Conservation (phyloP, 1,140 invertebrate species). For the Bombus balteatus region DNA sequence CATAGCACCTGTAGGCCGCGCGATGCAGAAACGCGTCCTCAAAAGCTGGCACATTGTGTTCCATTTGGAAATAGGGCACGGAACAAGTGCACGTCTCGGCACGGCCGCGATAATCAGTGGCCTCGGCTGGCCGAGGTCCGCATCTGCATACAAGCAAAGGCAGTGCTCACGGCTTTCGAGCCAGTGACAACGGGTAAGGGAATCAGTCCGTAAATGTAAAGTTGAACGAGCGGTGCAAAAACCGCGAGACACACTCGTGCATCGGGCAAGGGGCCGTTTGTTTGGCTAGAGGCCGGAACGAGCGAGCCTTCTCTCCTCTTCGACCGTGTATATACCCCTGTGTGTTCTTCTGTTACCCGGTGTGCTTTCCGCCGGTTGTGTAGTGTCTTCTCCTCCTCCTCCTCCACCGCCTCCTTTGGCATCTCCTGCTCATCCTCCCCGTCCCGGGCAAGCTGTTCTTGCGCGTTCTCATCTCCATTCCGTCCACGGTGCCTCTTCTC, state of each 20-base stretch:
- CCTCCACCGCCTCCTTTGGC: slow-evolving; percentile 24
- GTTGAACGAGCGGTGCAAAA: slow-evolving; percentile 65
- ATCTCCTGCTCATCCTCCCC: slow-evolving; percentile 32
- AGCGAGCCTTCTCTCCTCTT: slow-evolving; percentile 46
- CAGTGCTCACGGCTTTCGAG: background rate
- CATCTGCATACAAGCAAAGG: slow-evolving; percentile 65
- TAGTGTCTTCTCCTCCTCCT: slow-evolving; percentile 49
- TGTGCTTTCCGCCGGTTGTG: slow-evolving; percentile 34
- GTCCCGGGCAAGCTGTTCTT: slow-evolving; percentile 17
- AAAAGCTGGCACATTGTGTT: slow-evolving; percentile 49
- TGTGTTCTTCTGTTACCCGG: slow-evolving; percentile 25
- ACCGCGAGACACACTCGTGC: slow-evolving; percentile 51
- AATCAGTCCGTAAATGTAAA: slow-evolving; percentile 74
- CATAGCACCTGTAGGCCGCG: slow-evolving; percentile 29
- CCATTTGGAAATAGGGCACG: slow-evolving; percentile 44
- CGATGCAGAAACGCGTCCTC: slow-evolving; percentile 24
- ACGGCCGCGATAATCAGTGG: slow-evolving; percentile 55
- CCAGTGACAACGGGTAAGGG: slow-evolving; percentile 68
- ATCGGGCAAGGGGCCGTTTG: slow-evolving; percentile 59
- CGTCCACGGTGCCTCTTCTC: slow-evolving; percentile 50
- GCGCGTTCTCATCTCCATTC: slow-evolving; percentile 44
- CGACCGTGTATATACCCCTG: slow-evolving; percentile 39
- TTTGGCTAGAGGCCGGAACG: slow-evolving; percentile 64
- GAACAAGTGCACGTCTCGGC: slow-evolving; percentile 6
- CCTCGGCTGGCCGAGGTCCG: background rate